Base-by-base conservation (phyloP, 2,113 vertebrate genomes). In the Tetrao urogallus region DNA sequence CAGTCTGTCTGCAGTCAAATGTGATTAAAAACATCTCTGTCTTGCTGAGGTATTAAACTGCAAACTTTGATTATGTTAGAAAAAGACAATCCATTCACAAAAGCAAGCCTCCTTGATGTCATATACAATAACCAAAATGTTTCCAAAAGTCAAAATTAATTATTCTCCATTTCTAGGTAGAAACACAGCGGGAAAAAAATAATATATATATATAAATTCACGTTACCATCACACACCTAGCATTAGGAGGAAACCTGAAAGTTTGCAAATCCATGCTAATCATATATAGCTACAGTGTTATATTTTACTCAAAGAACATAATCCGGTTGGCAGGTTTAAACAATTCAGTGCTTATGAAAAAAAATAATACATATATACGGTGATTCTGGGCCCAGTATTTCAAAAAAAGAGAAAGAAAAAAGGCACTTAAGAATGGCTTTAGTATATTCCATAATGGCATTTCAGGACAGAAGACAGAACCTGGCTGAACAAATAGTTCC, bases 361-460 rank as follows among this genome's bases (percentile, higher is more conserved):
- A 58, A 13, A 5, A 32, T 43, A 43, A 43, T 12, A 50, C 16
- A 77, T 20, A 40, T 24, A 34, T 36, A 15, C 3, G 76, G 94
- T 88, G 85, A 82, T 93, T 94, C 87, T 86, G 92, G 96, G 95
- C 93, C 90, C 91, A 77, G 36, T 93, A 93, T 95, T 91, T 86
- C 82, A 72, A 82, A 87, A 38, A 38, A 38, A 95, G n/a, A 81
- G 69, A 82, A 71, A 71, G 88, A 90, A 86, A 65, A 71, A 97
- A 97, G 97, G 98, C 97, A 97, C 97, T 97, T 97, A 92, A 71
- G 67, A 90, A 84, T 96, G 96, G 96, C 97, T 96, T 96, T 74
- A 93, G 66, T 56, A 67, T 47, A 70, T 95, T 77, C 92, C 92
- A 93, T 82, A 84, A 47, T 80, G 96, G 93, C 71, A 60, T 83